Base-by-base conservation (phyloP, 1,140 invertebrate species). In the Dufourea novaeangliae region DNA sequence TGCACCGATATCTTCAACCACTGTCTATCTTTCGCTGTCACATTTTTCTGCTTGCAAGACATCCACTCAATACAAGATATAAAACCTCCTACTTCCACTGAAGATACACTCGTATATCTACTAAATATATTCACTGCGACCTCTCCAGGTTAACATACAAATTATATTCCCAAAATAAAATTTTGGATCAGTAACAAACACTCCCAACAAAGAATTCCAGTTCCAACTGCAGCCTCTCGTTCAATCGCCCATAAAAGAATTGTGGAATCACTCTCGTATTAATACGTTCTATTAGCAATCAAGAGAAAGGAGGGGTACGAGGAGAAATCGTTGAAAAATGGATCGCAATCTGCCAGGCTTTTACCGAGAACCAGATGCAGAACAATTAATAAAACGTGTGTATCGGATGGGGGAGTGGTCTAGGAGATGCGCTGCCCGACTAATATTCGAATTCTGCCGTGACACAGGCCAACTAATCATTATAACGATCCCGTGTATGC, bases 381-480 rank as follows among this genome's bases (percentile, higher is more conserved):
- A 50, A 29, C 32, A 79, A 83, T 83, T 79, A 79, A 78, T 78
- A 68, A 80, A 82, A n/a, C n/a, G n/a, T n/a, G 10, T 34, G 70
- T 68, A 74, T 74, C 54, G 37, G n/a, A n/a, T n/a, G n/a, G n/a
- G 67, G 62, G 41, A 29, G 71, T 59, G 71, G 61, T 44, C 32
- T 70, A 62, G 59, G 56, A 46, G 66, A 84, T 71, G 56, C 46
- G 46, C 61, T 25, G 27, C 75, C n/a, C 78, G 77, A 76, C 79
- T 87, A 87, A 86, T 84, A 89, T 83, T 90, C 80, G 85, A 86
- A 88, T 77, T 87, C 78, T 88, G 79, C 86, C 86, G 88, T 91
- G 89, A 88, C 87, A 85, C 79, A 79, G 69, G 72, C 63, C 75
- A 87, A 91, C 88, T 90, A 88, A 89, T 91, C 90, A 91, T 86